Evolutionary conservation across 1,140 invertebrate species (phyloP).

Genomic region (Drosophila gunungcola): DNA sequence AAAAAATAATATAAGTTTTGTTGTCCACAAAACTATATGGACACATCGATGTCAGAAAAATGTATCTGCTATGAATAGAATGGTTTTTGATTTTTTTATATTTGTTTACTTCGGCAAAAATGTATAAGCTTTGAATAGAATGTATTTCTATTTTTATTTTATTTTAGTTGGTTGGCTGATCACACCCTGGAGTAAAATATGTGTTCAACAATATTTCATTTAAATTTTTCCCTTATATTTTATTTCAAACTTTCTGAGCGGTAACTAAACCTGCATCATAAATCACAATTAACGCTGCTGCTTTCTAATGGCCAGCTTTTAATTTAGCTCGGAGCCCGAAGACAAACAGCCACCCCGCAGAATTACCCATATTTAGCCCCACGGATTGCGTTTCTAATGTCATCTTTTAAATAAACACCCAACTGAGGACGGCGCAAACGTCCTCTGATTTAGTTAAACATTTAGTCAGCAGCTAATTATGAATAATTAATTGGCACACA

Average conservation of each 20-base stretch:
- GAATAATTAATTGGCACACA: conserved; percentile 69
- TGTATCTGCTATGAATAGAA: background rate
- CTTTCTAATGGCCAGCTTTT: conserved; percentile 55
- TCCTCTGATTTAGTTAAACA: conserved; percentile 73
- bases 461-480: conserved; percentile 73
- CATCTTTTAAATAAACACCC: conserved; percentile 54
- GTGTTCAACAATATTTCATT: background rate
- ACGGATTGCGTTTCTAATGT: conserved; percentile 33
- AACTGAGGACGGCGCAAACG: conserved; percentile 8
- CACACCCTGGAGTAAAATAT: background rate
- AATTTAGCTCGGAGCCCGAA: conserved; percentile 46
- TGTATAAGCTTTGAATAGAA: background rate
- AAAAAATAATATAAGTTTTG: background rate
- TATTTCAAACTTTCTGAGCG: conserved; percentile 20
- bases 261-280: conserved; percentile 33
- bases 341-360: conserved; percentile 25
- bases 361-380: conserved; percentile 13
- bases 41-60: background rate
- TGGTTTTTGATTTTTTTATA: background rate
- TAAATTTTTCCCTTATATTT: conserved; percentile 5
- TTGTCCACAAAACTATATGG: too few species aligned
- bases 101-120: background rate
- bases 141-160: background rate
- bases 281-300: conserved; percentile 62
- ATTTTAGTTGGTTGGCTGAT: background rate